These are phyloP conservation scores for Hyalella azteca DNA, from an alignment of 2,888 invertebrate species.

Conservation along the genomic window DNA sequence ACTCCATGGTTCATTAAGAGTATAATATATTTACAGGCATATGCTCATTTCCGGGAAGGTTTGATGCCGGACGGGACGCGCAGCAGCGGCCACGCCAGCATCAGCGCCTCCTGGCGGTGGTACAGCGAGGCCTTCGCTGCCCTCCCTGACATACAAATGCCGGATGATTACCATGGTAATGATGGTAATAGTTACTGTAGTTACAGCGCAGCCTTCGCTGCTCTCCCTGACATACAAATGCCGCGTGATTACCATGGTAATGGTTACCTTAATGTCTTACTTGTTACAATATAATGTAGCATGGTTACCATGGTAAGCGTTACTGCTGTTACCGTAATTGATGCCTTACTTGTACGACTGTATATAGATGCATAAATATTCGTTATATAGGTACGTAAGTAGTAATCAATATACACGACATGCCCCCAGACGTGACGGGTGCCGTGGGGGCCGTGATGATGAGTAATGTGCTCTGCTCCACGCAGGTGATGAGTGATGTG, in stretches of 20 bases:
- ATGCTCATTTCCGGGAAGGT: background rate
- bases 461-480: background rate
- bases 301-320: too few relatives aligned
- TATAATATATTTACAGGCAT: background rate
- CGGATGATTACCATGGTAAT: slow-evolving; percentile 74
- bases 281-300: too few relatives aligned
- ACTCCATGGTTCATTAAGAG: background rate
- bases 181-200: too few relatives aligned
- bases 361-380: too few relatives aligned
- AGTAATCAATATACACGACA: too few relatives aligned
- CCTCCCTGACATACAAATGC: slow-evolving; percentile 76
- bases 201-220: slow-evolving; percentile 82
- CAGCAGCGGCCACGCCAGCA: background rate
- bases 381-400: too few relatives aligned
- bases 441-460: background rate
- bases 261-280: too few relatives aligned
- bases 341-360: too few relatives aligned
- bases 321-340: too few relatives aligned
- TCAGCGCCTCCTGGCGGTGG: slow-evolving; percentile 76
- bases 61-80: slow-evolving; percentile 12
- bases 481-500: too few relatives aligned
- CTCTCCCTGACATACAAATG: slow-evolving; percentile 77
- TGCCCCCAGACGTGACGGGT: slow-evolving; percentile 6
- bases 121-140: slow-evolving; percentile 83
- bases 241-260: slow-evolving; percentile 75